Conservation (phyloP, 1,140 invertebrate species). For the Cryptotermes secundus region DNA sequence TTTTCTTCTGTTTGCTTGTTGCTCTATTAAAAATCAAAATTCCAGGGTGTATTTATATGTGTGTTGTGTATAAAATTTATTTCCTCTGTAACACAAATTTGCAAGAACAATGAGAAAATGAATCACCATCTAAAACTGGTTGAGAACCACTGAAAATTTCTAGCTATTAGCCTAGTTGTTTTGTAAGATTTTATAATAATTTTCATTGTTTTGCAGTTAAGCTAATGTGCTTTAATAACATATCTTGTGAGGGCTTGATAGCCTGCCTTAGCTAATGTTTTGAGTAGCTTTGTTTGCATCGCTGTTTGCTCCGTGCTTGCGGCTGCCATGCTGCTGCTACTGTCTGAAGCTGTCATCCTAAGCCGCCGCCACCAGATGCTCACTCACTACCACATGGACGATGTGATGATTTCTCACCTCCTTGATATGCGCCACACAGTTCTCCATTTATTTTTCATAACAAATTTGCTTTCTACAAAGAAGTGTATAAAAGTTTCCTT, state of each 20-base stretch:
- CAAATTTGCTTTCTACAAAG: background rate
- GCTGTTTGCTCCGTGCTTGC: constrained; percentile 16
- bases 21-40: too few species aligned
- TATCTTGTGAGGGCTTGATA: constrained; percentile 2
- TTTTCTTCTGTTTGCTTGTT: too few species aligned
- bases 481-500: background rate
- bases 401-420: background rate
- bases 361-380: background rate
- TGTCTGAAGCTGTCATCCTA: constrained; percentile 18
- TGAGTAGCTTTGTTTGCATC: constrained; percentile 16
- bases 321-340: constrained; percentile 1
- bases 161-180: background rate
- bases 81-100: background rate
- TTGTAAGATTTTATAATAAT: background rate
- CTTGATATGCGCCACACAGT: background rate
- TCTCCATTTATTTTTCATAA: background rate
- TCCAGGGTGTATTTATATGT: too few species aligned
- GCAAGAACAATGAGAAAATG: background rate
- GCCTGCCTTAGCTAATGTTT: background rate
- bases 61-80: background rate
- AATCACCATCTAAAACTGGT: background rate
- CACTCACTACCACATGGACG: background rate
- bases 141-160: background rate
- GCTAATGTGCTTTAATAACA: constrained; percentile 18
- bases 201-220: background rate